Conservation (phyloP, 2,888 invertebrate genomes). For the Panopea generosa region DNA sequence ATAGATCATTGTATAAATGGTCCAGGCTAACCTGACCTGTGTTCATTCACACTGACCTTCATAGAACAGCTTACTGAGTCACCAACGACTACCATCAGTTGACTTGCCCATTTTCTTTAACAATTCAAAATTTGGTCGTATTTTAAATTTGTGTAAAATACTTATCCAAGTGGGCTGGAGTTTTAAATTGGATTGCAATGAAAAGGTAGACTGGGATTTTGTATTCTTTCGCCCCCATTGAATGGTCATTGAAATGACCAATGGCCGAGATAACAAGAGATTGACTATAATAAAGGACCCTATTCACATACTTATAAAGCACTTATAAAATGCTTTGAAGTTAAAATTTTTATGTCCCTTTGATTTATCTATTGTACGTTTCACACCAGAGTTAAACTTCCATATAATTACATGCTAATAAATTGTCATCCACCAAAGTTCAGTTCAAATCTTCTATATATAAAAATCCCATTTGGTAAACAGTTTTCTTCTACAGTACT, state of each 20-base stretch:
- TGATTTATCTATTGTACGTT: slow-evolving; percentile 48
- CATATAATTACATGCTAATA: slow-evolving; percentile 38
- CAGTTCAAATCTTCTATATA: neutral
- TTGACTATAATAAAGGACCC: slow-evolving; percentile 35
- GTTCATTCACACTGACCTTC: slow-evolving; percentile 9
- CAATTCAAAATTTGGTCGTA: neutral
- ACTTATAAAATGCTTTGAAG: slow-evolving; percentile 48
- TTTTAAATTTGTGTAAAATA: neutral
- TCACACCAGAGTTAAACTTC: slow-evolving; percentile 42
- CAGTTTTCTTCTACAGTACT: no score
- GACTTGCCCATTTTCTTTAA: slow-evolving; percentile 2
- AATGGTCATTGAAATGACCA: slow-evolving; percentile 24
- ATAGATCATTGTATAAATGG: slow-evolving; percentile 1
- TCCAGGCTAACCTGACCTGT: slow-evolving; percentile 39
- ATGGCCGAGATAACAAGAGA: slow-evolving; percentile 23
- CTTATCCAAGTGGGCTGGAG: neutral
- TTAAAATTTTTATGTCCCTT: slow-evolving; percentile 24
- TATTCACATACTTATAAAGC: slow-evolving; percentile 36
- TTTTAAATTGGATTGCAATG: slow-evolving; percentile 25
- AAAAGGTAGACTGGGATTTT: slow-evolving; percentile 7
- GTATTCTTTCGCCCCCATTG: neutral
- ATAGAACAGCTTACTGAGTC: no score
- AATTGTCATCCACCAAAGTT: slow-evolving; percentile 5
- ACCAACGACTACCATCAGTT: no score
- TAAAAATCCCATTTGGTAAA: no score